These are phyloP conservation scores for Pseudochirops corinnae DNA, from an alignment of 2,797 vertebrate species.

Conservation along the genomic window DNA sequence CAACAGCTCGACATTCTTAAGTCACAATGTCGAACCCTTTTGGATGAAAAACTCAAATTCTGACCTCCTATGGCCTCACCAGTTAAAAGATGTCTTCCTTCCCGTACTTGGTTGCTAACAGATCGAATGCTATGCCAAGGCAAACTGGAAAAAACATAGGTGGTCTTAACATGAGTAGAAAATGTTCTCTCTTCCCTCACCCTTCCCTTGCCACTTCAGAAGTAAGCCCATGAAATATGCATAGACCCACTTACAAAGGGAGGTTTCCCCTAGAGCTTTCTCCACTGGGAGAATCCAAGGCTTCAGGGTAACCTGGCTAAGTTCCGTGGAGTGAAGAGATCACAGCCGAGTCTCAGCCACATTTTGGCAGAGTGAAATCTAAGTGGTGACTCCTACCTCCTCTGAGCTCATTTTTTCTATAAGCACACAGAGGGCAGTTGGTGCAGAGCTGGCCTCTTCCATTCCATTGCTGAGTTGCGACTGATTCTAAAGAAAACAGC, in stretches of 20 bases:
- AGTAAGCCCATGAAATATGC: neutral
- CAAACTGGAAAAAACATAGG: neutral
- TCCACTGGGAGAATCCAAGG: conserved; percentile 1
- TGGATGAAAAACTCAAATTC: conserved; percentile 63
- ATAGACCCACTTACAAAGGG: fast-evolving
- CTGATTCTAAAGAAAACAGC: neutral
- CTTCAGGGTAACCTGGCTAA: neutral
- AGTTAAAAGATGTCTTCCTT: neutral
- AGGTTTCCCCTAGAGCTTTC: conserved; percentile 9
- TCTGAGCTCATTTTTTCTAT: neutral
- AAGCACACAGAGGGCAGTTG: neutral
- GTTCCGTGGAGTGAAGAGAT: neutral
- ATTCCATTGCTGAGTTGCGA: neutral
- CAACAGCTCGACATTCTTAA: conserved; percentile 55
- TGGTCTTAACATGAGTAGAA: neutral
- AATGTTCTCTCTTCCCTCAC: neutral
- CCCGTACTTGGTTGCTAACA: conserved; percentile 36
- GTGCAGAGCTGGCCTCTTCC: neutral
- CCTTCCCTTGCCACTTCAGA: neutral
- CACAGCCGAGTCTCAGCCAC: neutral
- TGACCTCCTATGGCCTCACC: conserved; percentile 24
- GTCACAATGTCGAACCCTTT: conserved; percentile 55
- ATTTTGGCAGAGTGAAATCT: neutral
- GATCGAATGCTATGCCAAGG: conserved; percentile 20
- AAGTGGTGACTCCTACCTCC: neutral